Conservation (phyloP, 2,113 vertebrate genomes). For the Poecilia latipinna region DNA sequence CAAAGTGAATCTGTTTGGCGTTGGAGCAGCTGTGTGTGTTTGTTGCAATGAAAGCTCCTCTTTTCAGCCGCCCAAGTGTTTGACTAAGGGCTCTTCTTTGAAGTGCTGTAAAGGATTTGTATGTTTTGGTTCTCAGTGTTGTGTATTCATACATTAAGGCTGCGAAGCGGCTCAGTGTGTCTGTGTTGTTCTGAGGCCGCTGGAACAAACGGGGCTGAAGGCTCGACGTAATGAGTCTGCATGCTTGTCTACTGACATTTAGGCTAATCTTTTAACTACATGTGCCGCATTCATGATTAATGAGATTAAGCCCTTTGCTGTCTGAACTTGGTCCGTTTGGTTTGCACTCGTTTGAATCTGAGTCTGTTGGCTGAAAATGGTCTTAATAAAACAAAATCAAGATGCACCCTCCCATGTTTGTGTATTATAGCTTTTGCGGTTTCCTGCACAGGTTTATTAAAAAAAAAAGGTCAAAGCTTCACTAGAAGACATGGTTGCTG, state of each 20-base stretch:
- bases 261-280: slow-evolving; percentile 32
- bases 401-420: neutral
- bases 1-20: neutral
- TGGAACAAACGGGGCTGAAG: slow-evolving; percentile 3
- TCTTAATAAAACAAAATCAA: neutral
- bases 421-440: neutral
- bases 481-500: neutral
- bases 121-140: neutral
- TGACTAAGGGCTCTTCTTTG: neutral
- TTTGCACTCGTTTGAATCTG: slow-evolving; percentile 10
- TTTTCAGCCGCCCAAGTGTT: neutral
- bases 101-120: neutral
- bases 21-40: neutral
- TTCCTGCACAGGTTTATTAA: neutral
- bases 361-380: neutral
- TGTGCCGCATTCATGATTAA: slow-evolving; percentile 27
- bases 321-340: slow-evolving; percentile 14
- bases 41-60: neutral
- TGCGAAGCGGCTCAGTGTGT: no score
- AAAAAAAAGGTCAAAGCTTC: neutral
- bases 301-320: slow-evolving; percentile 38
- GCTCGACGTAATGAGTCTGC: slow-evolving; percentile 14
- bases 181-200: neutral
- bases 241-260: slow-evolving; percentile 6
- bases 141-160: neutral